These are phyloP conservation scores for Bedellia somnulentella DNA, from an alignment of 2,888 invertebrate species.

Conservation along the genomic window DNA sequence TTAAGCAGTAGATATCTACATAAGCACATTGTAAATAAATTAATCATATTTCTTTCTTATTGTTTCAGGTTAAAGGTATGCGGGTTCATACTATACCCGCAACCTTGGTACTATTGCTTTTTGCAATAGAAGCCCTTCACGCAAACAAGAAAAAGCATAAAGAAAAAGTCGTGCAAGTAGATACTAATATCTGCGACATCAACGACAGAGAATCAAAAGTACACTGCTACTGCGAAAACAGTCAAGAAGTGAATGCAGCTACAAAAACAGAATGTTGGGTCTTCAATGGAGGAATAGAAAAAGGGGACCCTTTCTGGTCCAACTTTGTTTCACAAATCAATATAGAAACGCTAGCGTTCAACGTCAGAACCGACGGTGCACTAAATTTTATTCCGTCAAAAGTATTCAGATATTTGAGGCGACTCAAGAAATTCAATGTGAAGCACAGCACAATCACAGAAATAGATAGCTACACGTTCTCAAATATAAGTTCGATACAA, in stretches of 20 bases:
- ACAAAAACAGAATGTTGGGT: slow-evolving; percentile 78
- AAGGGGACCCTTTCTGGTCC: slow-evolving; percentile 71
- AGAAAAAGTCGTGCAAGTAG: slow-evolving; percentile 28
- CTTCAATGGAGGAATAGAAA: slow-evolving; percentile 67
- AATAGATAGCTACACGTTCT: slow-evolving; percentile 72
- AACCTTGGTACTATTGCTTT: slow-evolving; percentile 52
- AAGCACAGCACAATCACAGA: slow-evolving; percentile 73
- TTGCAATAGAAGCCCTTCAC: slow-evolving; percentile 46
- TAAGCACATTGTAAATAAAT: too few relatives aligned
- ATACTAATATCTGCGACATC: slow-evolving; percentile 60
- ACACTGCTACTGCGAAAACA: slow-evolving; percentile 69
- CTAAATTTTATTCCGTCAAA: slow-evolving; percentile 74
- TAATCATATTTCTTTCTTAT: slow-evolving; percentile 11
- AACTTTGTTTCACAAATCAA: slow-evolving; percentile 73
- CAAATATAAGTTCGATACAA: slow-evolving; percentile 69
- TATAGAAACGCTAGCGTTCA: slow-evolving; percentile 69
- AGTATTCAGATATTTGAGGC: slow-evolving; percentile 66
- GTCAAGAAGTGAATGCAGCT: slow-evolving; percentile 58
- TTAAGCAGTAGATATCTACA: too few relatives aligned
- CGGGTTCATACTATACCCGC: slow-evolving; percentile 52
- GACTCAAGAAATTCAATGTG: slow-evolving; percentile 68
- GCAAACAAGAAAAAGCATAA: slow-evolving; percentile 48
- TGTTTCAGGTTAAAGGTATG: slow-evolving; percentile 54
- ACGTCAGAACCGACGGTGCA: slow-evolving; percentile 69
- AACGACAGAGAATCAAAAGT: slow-evolving; percentile 58